Conservation (phyloP, 2,888 invertebrate species). For the Sinhomidia bicolor region DNA sequence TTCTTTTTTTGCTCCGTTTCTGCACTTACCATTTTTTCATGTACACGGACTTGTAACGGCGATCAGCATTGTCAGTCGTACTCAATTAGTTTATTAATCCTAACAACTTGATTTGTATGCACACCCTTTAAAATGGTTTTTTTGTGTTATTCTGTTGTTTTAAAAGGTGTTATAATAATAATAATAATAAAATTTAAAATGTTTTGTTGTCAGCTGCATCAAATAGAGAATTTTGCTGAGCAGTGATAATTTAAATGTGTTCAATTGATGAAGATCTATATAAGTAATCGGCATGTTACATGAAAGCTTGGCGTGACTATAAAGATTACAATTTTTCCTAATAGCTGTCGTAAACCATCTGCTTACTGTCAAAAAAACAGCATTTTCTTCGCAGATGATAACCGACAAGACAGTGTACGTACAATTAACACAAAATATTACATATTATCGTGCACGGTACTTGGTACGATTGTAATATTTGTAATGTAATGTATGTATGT, state of each 20-base stretch:
- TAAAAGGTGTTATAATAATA: neutral
- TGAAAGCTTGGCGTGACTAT: slow-evolving; percentile 34
- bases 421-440: too few relatives aligned
- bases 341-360: slow-evolving; percentile 20
- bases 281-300: neutral
- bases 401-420: neutral
- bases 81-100: neutral
- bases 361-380: slow-evolving; percentile 31
- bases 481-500: slow-evolving; percentile 21
- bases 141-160: neutral
- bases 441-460: too few relatives aligned
- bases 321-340: neutral
- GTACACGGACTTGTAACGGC: neutral
- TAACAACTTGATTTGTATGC: slow-evolving; percentile 9
- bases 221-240: neutral
- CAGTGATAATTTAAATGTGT: neutral
- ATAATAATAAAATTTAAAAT: slow-evolving; percentile 1
- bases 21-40: neutral
- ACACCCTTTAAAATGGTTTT: neutral
- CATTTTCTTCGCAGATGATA: slow-evolving; percentile 36
- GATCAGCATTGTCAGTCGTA: neutral
- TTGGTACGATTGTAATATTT: too few relatives aligned
- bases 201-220: neutral
- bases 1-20: neutral
- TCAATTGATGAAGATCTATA: neutral